Evolutionary conservation across 2,888 invertebrate species (phyloP).

Genomic region (Rugalucina vietnamica): DNA sequence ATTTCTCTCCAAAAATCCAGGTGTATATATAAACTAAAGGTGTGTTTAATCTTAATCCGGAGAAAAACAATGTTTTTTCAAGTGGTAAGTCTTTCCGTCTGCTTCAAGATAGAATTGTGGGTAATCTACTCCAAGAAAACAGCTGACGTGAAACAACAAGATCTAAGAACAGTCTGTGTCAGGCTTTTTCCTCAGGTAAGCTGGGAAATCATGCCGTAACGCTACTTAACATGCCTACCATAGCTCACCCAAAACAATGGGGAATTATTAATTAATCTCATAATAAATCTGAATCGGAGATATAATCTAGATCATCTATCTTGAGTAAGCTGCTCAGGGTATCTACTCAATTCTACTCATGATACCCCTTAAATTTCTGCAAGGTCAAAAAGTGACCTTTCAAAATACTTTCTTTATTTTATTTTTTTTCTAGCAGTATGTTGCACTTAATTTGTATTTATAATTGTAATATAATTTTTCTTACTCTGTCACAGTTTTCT

Average conservation of each 20-base stretch:
- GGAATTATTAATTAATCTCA: too few species aligned
- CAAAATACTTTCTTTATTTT: too few species aligned
- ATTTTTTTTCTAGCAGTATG: too few species aligned
- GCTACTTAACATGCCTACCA: not conserved
- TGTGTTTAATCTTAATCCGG: constrained; percentile 3
- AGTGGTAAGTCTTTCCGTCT: not conserved
- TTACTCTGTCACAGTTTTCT: too few species aligned
- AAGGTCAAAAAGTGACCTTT: too few species aligned
- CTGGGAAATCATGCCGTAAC: not conserved
- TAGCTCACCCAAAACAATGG: too few species aligned
- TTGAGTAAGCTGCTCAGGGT: not conserved
- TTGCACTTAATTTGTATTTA: too few species aligned
- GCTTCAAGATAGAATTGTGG: constrained; percentile 9
- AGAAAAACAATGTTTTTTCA: not conserved
- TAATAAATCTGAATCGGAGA: too few species aligned
- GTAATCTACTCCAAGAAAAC: not conserved
- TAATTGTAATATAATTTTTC: too few species aligned
- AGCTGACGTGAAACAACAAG: not conserved
- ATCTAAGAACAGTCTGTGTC: not conserved
- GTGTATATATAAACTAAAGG: too few species aligned
- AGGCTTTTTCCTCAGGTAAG: not conserved
- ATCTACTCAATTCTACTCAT: not conserved
- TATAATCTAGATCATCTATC: not conserved
- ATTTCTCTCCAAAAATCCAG: not conserved
- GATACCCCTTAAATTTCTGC: too few species aligned